Base-by-base conservation (phyloP, 1,140 invertebrate genomes). In the Megathymus violae region DNA sequence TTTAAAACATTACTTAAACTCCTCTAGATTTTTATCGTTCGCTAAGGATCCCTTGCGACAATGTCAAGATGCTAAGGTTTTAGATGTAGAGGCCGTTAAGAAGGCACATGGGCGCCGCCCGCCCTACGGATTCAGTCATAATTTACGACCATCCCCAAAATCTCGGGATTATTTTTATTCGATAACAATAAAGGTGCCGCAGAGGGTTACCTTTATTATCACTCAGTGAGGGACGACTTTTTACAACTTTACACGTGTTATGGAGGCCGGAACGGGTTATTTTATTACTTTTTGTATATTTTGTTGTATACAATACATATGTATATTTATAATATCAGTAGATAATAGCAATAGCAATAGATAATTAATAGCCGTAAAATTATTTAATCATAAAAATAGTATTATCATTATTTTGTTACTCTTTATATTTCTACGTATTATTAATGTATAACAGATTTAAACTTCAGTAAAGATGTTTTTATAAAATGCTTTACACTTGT, bases 101-200 rank as follows among this genome's bases (percentile, higher is more conserved):
- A 60, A 43, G 48, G 60, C 48, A 59, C 46, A 54, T 62, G 38
- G 59, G 64, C 40, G 64, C 52, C 51, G 52, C 41, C 25, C 54
- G 40, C 78, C 79, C 71, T 61, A 62, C 67, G 78, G 72, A 80
- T 78, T 77, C 80, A 67, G 78, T 78, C 85, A 82, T 89, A 87
- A 89, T 91, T 91, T 91, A 89, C 85, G 88, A 88, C 82, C 86
- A 87, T 86, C 86, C 82, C 51, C 85, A 87, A 85, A 89, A 87
- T 83, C 84, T 77, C 64, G 69, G 86, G 83, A 88, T 91, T 89
- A 91, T 88, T 89, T 90, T 91, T 89, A 91, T 91, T 88, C 76
- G 86, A 88, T 91, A 91, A 88, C 85, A 85, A 91, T 89, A 91
- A 89, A 89, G 85, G 84, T 87, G 65, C 78, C 78, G 76, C 70